Evolutionary conservation across 1,140 invertebrate genomes (phyloP), one percentile per base, ranked within the genome.

Genomic region (Homalodisca vitripennis): DNA sequence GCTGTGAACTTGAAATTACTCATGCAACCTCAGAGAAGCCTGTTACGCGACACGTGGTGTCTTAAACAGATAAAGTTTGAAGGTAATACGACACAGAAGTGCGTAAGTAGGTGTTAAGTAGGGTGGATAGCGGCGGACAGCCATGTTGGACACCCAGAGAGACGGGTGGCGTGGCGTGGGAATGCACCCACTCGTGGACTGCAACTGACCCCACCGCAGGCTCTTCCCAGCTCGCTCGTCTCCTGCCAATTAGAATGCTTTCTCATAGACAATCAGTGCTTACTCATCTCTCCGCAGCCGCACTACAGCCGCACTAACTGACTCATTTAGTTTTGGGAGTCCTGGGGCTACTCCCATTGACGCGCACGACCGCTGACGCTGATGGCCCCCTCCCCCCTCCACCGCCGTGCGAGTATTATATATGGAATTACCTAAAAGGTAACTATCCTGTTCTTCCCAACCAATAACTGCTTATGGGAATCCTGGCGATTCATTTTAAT

Each of bases 211-310:
- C 55, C 48, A 12, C 55, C 55, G 14, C 22, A 26, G 26, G 24
- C 55, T 27, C 55, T 22, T 22, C 20, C 55, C 55, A 27, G 22
- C 55, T 10, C 34, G n/a, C n/a, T 14, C 48, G 17, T 60, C 55
- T 60, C 22, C 55, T 24, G 55, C 26, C 55, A 60, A 60, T 60
- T 60, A 60, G 55, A 60, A 60, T 60, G 55, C 55, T 60, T 60
- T 60, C 55, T 60, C 55, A 60, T 60, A 60, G 55, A 60, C 55
- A 60, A 60, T 60, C 55, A 27, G 55, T 60, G 55, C 55, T 60
- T 60, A 60, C 55, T 60, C 55, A 60, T 60, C 55, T 60, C 55
- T 26, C 55, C 22, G 24, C 55, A n/a, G n/a, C n/a, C n/a, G n/a
- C n/a, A n/a, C n/a, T n/a, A n/a, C n/a, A n/a, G n/a, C n/a, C 10